These are phyloP conservation scores for Gorsachius goisagi DNA, from an alignment of 2,113 vertebrate genomes.

Conservation along the genomic window DNA sequence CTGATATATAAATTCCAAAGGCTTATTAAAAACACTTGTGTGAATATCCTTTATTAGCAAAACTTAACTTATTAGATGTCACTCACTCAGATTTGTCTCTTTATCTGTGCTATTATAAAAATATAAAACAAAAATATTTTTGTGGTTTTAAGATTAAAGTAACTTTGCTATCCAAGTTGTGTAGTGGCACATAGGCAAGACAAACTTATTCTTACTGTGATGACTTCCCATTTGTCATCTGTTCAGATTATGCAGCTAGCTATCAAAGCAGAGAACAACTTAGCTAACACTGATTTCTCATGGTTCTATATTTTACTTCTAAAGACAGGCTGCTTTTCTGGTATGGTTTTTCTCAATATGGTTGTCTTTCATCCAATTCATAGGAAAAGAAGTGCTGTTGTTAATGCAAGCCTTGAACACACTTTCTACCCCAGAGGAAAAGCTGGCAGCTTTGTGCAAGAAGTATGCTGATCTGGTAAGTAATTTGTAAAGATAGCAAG, in stretches of 20 bases:
- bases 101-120: not conserved
- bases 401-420: conserved; percentile 97
- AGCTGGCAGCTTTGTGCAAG: conserved; percentile 96
- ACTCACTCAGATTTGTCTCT: not conserved
- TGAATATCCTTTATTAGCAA: not conserved
- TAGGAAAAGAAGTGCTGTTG: conserved; percentile 95
- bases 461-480: conserved; percentile 97
- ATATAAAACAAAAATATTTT: not conserved
- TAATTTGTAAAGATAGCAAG: conserved; percentile 41
- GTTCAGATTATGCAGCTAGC: not conserved
- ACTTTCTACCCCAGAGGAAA: conserved; percentile 93
- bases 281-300: not conserved
- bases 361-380: conserved; percentile 42
- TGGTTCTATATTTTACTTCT: not conserved
- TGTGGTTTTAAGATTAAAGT: not conserved
- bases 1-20: not conserved
- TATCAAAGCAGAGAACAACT: not conserved
- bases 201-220: not conserved
- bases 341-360: not conserved
- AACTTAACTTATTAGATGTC: not conserved
- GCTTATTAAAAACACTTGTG: not conserved
- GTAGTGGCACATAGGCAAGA: not conserved
- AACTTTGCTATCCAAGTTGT: not conserved
- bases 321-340: not conserved
- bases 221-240: not conserved